Evolutionary conservation across 2,888 invertebrate genomes (phyloP).

Genomic region (Brassicogethes aeneus): DNA sequence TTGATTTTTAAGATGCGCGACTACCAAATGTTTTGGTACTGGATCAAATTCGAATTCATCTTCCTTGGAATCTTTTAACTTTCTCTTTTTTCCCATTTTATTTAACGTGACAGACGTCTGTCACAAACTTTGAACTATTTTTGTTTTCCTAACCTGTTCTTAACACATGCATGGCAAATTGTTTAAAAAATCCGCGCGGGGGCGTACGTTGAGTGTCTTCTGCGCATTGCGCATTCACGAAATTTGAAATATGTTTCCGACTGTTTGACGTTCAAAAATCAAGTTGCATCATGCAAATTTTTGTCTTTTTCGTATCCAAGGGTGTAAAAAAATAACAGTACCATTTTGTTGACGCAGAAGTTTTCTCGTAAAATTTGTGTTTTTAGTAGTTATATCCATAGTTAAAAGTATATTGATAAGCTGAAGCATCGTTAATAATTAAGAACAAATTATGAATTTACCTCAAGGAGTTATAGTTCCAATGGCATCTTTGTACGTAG

Average conservation of each 20-base stretch:
- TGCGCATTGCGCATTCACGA: too few species aligned
- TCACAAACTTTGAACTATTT: too few species aligned
- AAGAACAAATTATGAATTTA: conserved; percentile 27
- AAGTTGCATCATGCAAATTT: background rate
- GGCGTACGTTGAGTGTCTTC: too few species aligned
- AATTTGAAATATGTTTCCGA: too few species aligned
- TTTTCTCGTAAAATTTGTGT: background rate
- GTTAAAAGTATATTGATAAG: background rate
- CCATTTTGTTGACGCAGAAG: conserved; percentile 12
- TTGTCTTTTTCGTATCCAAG: conserved; percentile 10
- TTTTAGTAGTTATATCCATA: conserved; percentile 1
- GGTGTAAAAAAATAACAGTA: conserved; percentile 12
- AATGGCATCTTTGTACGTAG: conserved; percentile 97
- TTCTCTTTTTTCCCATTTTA: conserved; percentile 50
- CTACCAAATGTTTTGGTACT: conserved; percentile 65
- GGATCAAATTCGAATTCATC: conserved; percentile 74
- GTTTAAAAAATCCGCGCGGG: background rate
- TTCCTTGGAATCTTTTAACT: conserved; percentile 42
- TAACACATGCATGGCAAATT: background rate
- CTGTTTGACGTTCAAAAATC: background rate
- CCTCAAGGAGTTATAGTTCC: conserved; percentile 56
- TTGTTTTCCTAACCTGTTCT: too few species aligned
- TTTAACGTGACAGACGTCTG: conserved; percentile 1
- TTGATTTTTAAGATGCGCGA: conserved; percentile 69
- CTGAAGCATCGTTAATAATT: conserved; percentile 3